Conservation (phyloP, 2,888 invertebrate species). For the Eulithis testata region DNA sequence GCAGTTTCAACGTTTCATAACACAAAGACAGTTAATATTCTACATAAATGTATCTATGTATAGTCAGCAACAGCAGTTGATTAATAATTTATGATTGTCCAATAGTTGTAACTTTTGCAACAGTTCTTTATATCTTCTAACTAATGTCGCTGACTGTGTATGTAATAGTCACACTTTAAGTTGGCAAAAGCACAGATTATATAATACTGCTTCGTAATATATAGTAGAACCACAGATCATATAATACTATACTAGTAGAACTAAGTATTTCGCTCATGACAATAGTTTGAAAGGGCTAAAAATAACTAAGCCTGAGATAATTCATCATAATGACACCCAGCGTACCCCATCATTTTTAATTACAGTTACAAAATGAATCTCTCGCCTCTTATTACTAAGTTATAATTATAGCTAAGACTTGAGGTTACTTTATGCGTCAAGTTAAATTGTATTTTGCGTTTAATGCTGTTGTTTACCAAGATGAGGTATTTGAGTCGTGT, state of each 20-base stretch:
- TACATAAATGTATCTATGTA: background rate
- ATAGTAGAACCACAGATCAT: no score
- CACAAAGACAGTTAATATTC: constrained; percentile 12
- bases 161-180: no score
- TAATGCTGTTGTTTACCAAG: constrained; percentile 36
- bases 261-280: no score
- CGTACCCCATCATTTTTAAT: constrained; percentile 47
- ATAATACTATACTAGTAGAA: no score
- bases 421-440: constrained; percentile 42
- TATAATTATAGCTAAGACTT: constrained; percentile 47
- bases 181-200: no score
- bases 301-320: constrained; percentile 33
- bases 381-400: constrained; percentile 46
- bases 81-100: no score
- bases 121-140: no score
- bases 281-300: background rate
- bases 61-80: background rate
- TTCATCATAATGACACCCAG: constrained; percentile 20
- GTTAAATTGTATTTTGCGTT: constrained; percentile 56
- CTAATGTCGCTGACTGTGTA: no score
- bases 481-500: constrained; percentile 18
- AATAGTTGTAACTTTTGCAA: no score
- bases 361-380: constrained; percentile 48
- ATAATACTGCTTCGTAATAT: no score
- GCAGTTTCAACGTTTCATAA: constrained; percentile 20